Evolutionary conservation across 2,888 invertebrate species (phyloP), one percentile per base, ranked within the genome.

Genomic region (Micropterix aruncella): DNA sequence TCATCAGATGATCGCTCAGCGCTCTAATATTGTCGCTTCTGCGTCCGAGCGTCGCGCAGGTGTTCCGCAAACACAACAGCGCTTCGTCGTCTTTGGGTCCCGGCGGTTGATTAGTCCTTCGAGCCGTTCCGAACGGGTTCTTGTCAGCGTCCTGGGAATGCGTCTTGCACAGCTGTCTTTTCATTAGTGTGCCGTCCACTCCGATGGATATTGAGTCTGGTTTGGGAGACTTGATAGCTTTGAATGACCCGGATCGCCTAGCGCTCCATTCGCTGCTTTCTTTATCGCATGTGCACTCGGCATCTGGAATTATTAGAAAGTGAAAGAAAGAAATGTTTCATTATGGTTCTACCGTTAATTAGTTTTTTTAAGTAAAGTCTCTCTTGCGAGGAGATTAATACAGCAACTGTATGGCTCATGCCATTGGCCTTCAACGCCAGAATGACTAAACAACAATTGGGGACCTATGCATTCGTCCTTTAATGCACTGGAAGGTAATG

Each of bases 1-100:
- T 57, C 17, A 65, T 64, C 16, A 69, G 53, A 48, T 68, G 68
- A 47, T 70, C 70, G 49, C 66, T 65, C 3, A 66, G 50, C 12
- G 58, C 53, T 41, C 69, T 69, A 63, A 62, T 62, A 27, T 27
- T 27, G 7, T 69, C 68, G 38, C 61, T 56, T 50, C 63, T 65
- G 44, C 62, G 61, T 9, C 15, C 15, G 9, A 38, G 14, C 15
- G 38, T 38, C 3, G 18, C 19, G 42, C 36, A 14, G 50, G 51
- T 62, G 19, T 27, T 27, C 27, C 27, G 5, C 27, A 27, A 27
- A 12, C 27, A 27, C 7, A 27, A 12, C 5, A 27, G 27, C 5
- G 27, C 27, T 27, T 27, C 27, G 27, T 27, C 27, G 27, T 27
- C 27, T 27, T 27, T 27, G 5, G 27, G 27, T 7, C 12, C 12